Percentiles rank a stretch among this genome's conserved stretches.
Conservation (phyloP, 2,797 vertebrate genomes). For the Notoglanidium macrostoma region DNA sequence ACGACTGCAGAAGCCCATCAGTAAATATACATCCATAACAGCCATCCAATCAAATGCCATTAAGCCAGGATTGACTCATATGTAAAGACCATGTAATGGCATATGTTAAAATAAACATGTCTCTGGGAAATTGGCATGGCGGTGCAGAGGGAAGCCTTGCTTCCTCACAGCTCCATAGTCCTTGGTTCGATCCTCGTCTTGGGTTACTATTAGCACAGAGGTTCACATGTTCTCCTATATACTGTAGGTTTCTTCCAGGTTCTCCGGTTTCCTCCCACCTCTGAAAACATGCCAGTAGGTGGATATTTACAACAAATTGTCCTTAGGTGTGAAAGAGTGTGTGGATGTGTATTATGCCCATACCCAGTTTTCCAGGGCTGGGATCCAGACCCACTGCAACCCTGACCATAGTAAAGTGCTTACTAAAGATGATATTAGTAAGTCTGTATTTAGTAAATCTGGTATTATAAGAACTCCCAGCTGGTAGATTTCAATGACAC, state of each 20-base stretch:
- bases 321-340: background rate
- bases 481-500: background rate
- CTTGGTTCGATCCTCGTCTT: background rate
- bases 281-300: background rate
- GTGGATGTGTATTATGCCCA: background rate
- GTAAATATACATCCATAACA: constrained; percentile 6
- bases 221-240: background rate
- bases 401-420: background rate
- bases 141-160: background rate
- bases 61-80: background rate
- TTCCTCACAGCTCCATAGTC: background rate
- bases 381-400: background rate
- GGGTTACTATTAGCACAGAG: background rate
- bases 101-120: constrained; percentile 19
- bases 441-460: too few species aligned
- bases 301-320: background rate
- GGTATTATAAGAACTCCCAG: constrained; percentile 14
- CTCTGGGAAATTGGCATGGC: background rate
- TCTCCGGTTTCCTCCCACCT: background rate
- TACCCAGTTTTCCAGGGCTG: background rate
- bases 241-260: background rate
- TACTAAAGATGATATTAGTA: background rate
- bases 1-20: background rate
- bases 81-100: constrained; percentile 12
- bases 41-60: constrained; percentile 30